Evolutionary conservation across 1,140 invertebrate species (phyloP).

Genomic region (Philaenus spumarius): DNA sequence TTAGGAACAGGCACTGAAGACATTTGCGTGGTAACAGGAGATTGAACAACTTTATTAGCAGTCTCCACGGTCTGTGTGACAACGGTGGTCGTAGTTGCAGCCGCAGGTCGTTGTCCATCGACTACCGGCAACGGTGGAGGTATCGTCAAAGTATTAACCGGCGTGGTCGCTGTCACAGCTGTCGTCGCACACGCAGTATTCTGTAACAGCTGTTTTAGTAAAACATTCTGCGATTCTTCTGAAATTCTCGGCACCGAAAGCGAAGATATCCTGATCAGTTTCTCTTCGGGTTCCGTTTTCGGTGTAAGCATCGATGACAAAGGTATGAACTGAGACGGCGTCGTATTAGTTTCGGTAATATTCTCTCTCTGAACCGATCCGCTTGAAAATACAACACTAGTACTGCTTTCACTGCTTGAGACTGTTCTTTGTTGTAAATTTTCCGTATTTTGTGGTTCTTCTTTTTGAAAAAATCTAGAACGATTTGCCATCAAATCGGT

Average conservation of each 20-base stretch:
- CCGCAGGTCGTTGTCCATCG: not conserved
- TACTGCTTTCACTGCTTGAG: slow-evolving; percentile 18
- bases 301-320: slow-evolving; percentile 25
- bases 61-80: slow-evolving; percentile 9
- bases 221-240: slow-evolving; percentile 80
- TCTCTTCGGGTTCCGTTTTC: slow-evolving; percentile 23
- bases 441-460: slow-evolving; percentile 9
- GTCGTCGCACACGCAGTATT: slow-evolving; percentile 57
- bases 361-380: slow-evolving; percentile 19
- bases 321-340: slow-evolving; percentile 26
- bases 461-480: not conserved
- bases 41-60: not conserved
- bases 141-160: slow-evolving; percentile 29
- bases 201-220: slow-evolving; percentile 83
- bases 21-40: not conserved
- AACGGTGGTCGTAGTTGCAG: slow-evolving; percentile 12
- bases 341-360: slow-evolving; percentile 16
- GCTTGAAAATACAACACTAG: not conserved
- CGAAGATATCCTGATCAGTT: slow-evolving; percentile 1
- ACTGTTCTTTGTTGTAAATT: slow-evolving; percentile 25
- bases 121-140: slow-evolving; percentile 13
- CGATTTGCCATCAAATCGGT: not conserved
- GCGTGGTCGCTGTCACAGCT: slow-evolving; percentile 4
- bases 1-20: not conserved
- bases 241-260: slow-evolving; percentile 1